These are phyloP conservation scores for Platysternon megacephalum DNA, from an alignment of 2,113 vertebrate genomes.

Conservation along the genomic window DNA sequence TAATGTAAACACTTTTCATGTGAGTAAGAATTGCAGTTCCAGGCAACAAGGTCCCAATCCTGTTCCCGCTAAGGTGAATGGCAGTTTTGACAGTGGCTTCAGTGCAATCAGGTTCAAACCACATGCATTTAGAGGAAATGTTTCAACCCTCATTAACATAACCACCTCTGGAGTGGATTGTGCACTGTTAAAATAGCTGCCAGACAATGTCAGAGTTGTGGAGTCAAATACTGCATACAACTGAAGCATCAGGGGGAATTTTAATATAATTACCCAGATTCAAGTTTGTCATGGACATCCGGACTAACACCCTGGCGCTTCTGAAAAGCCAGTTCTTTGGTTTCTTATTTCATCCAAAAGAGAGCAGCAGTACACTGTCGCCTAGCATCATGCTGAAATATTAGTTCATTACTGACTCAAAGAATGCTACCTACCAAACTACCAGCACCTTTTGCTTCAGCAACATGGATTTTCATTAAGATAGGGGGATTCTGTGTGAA, in stretches of 20 bases:
- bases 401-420: background rate
- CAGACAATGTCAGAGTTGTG: background rate
- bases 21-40: conserved; percentile 46
- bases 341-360: background rate
- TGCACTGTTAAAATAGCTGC: background rate
- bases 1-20: conserved; percentile 53
- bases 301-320: conserved; percentile 9
- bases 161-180: background rate
- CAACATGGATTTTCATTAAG: background rate
- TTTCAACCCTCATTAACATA: background rate
- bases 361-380: background rate
- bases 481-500: background rate
- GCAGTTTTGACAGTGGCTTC: background rate
- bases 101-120: background rate
- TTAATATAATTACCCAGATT: conserved; percentile 40
- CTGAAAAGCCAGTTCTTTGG: background rate
- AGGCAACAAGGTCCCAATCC: conserved; percentile 48
- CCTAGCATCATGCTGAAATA: rapidly evolving
- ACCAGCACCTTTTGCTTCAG: background rate
- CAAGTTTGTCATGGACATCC: conserved; percentile 7
- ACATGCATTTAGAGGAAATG: conserved; percentile 17
- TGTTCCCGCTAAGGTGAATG: background rate
- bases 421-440: rapidly evolving
- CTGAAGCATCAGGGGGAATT: conserved; percentile 37
- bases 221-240: conserved; percentile 40